Base-by-base conservation (phyloP, 2,888 invertebrate species). In the Lathronympha strigana region DNA sequence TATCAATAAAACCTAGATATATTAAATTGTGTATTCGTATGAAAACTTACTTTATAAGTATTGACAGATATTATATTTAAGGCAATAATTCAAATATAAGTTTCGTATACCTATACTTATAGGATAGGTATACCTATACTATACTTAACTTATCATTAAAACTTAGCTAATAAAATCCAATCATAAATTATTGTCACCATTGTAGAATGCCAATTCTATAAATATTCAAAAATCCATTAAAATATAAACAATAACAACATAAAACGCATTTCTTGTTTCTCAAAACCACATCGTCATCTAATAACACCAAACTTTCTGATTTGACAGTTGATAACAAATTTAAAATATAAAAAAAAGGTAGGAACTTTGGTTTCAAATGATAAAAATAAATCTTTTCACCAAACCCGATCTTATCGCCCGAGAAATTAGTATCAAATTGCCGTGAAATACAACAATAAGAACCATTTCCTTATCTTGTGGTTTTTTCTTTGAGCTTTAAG, bases 241-340 rank as follows among this genome's bases (percentile, higher is more conserved):
- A 51, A 33, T 6, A 51, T 11, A 51, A 5, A n/a, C 33, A 51
- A 51, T 19, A 51, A 25, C 8, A 57, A 33, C 17, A 57, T 17
- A 45, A 31, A 31, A 17, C 17, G 4, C 19, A 28, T n/a, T 31
- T 31, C 21, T 28, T 45, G 19, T 28, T 33, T 47, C 9, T 9
- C 2, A 13, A 51, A 58, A 57, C 57, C 43, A 57, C 63, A 57
- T 19, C 6, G 36, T 64, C 63, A 63, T 58, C 17, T 17, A 51
- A 61, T 40, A 49, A 63, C 55, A 63, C 31, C 31, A 49, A 51
- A 51, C 40, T 51, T 43, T 61, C 47, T 31, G 63, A 57, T 50
- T 31, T 63, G 63, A 63, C 50, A 36, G 45, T 23, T 31, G 61
- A 62, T 62, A 54, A 21, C 33, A n/a, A 53, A 17, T n/a, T n/a